Evolutionary conservation across 1,140 invertebrate species (phyloP).

Genomic region (Papilio polyxenes): DNA sequence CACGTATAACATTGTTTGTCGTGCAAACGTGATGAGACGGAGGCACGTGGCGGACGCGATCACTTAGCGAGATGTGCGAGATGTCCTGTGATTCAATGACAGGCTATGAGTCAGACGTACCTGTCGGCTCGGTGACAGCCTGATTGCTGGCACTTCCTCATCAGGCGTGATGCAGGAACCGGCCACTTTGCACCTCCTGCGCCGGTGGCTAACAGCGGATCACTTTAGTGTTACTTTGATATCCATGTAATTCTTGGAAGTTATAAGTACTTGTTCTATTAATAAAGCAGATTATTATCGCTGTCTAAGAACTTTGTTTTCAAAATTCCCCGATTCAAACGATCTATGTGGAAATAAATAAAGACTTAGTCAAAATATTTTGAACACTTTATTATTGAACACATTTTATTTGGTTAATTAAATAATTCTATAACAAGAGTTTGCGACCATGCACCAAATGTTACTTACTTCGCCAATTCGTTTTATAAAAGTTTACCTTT

Average conservation of each 20-base stretch:
- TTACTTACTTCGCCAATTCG: background rate
- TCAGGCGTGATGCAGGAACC: background rate
- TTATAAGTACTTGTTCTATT: background rate
- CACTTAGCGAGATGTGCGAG: constrained; percentile 8
- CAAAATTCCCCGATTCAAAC: too few species aligned
- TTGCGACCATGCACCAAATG: too few species aligned
- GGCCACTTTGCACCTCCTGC: background rate
- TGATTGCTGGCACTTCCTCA: constrained; percentile 11
- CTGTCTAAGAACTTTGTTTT: too few species aligned
- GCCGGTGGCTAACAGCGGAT: background rate
- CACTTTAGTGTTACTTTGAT: background rate
- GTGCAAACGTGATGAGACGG: background rate
- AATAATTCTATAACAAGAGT: too few species aligned
- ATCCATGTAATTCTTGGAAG: background rate
- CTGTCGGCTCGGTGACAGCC: background rate
- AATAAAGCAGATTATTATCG: too few species aligned
- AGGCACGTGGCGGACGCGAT: background rate
- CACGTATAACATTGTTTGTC: background rate
- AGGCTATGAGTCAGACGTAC: background rate
- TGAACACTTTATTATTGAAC: too few species aligned
- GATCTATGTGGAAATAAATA: too few species aligned
- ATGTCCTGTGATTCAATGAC: constrained; percentile 22
- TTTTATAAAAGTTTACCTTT: background rate
- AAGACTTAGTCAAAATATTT: too few species aligned
- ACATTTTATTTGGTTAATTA: too few species aligned